These are phyloP conservation scores for Turritopsis dohrnii DNA, from an alignment of 30 jellyfish, hydroid and myxozoan species.

Conservation along the genomic window DNA sequence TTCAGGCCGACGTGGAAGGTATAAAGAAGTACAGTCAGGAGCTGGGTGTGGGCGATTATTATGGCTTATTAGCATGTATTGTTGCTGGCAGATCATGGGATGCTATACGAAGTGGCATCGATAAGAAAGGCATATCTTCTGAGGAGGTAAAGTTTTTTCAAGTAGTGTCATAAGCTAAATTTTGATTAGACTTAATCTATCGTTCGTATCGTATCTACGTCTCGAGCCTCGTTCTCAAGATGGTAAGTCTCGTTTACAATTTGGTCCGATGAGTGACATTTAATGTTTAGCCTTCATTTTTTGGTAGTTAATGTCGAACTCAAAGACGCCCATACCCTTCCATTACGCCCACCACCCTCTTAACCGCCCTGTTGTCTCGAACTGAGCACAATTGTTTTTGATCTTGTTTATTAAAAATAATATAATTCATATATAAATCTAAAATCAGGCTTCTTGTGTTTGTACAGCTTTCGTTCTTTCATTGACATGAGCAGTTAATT, in stretches of 20 bases:
- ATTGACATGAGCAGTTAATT: constrained; percentile 7
- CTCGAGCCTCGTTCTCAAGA: too few relatives aligned
- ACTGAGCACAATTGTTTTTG: background rate
- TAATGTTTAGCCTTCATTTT: too few relatives aligned
- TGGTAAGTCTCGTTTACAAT: too few relatives aligned
- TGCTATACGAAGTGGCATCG: constrained; percentile 67
- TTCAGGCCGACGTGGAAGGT: constrained; percentile 58
- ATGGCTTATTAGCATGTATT: constrained; percentile 81
- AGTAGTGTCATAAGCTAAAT: too few relatives aligned
- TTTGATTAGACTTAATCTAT: too few relatives aligned
- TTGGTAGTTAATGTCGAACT: too few relatives aligned
- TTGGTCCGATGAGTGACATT: too few relatives aligned
- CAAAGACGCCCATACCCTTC: too few relatives aligned
- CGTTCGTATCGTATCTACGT: too few relatives aligned
- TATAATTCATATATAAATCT: too few relatives aligned
- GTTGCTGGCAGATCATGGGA: constrained; percentile 94
- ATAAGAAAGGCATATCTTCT: constrained; percentile 42
- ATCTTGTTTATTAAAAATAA: background rate
- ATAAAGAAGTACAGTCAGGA: constrained; percentile 51
- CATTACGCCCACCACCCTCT: background rate
- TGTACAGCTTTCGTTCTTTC: background rate
- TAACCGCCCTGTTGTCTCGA: background rate
- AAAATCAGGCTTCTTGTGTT: background rate
- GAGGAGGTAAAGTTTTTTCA: constrained; percentile 46
- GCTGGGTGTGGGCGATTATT: constrained; percentile 77